Evolutionary conservation across 2,797 vertebrate species (phyloP).

Genomic region (Spheniscus humboldti): DNA sequence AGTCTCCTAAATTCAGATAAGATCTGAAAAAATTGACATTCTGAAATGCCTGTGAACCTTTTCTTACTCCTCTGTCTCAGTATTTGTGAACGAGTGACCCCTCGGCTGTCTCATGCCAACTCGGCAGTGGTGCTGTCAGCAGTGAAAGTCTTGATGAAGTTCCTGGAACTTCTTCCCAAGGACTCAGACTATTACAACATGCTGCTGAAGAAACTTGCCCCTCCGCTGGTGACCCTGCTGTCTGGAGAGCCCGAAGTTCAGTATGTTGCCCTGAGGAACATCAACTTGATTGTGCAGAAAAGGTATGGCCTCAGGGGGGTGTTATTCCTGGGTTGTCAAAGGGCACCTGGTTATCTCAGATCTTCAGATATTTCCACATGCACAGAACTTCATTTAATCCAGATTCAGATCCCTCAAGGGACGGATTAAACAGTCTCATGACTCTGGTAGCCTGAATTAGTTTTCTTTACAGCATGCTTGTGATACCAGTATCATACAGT

Average conservation of each 20-base stretch:
- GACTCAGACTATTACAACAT: conserved; percentile 98
- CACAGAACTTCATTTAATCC: neutral
- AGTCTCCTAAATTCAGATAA: neutral
- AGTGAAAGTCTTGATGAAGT: conserved; percentile 98
- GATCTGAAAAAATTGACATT: neutral
- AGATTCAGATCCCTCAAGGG: neutral
- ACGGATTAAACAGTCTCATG: neutral
- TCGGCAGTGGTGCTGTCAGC: conserved; percentile 97
- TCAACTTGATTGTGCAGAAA: conserved; percentile 98
- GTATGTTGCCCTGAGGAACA: conserved; percentile 97
- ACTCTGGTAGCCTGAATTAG: neutral
- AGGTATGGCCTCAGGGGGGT: conserved; percentile 73
- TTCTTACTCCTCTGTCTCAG: conserved; percentile 67
- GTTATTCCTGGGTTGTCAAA: neutral
- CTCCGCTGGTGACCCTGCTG: conserved; percentile 92
- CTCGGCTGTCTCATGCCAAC: conserved; percentile 96
- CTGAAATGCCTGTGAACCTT: neutral
- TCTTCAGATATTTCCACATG: neutral
- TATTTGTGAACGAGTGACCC: conserved; percentile 97
- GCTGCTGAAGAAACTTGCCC: conserved; percentile 95
- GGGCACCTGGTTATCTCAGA: neutral
- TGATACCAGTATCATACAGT: neutral
- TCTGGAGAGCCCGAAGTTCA: conserved; percentile 98
- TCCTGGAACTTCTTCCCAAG: conserved; percentile 94
- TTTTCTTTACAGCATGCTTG: neutral